phyloP scores from a whole-genome alignment of 2,113 vertebrate species.

The Pantherophis guttatus region DNA sequence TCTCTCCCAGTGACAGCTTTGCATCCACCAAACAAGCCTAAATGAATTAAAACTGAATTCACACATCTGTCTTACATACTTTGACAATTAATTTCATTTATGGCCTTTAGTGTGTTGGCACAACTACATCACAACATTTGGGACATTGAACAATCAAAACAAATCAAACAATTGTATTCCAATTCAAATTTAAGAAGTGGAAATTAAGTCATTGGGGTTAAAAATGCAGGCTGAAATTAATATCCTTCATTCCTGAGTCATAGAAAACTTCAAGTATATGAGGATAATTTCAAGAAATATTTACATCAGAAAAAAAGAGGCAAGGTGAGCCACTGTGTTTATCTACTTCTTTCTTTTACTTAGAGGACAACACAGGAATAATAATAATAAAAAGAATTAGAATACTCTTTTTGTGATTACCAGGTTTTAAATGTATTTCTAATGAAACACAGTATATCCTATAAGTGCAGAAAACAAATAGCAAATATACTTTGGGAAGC shows the following conservation, averaged over 20 bases:
- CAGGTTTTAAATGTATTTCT: neutral
- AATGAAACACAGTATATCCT: neutral
- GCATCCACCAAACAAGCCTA: neutral
- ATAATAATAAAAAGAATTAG: neutral
- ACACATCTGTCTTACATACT: neutral
- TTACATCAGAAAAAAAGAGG: neutral
- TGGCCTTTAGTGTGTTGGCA: neutral
- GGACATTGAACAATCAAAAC: neutral
- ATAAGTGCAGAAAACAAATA: neutral
- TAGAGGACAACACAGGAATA: neutral
- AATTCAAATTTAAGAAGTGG: neutral
- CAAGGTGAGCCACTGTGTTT: neutral
- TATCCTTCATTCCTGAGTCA: neutral
- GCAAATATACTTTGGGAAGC: neutral
- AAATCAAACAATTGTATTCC: neutral
- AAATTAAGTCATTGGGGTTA: neutral
- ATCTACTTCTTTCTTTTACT: neutral
- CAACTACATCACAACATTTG: neutral
- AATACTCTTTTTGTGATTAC: neutral
- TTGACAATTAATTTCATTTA: neutral
- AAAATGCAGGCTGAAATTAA: neutral
- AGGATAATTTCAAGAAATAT: neutral
- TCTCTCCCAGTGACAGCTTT: neutral
- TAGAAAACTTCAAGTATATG: neutral
- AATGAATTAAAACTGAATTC: neutral